Conservation (phyloP, 2,888 invertebrate genomes). For the Chymomyza procnemis region DNA sequence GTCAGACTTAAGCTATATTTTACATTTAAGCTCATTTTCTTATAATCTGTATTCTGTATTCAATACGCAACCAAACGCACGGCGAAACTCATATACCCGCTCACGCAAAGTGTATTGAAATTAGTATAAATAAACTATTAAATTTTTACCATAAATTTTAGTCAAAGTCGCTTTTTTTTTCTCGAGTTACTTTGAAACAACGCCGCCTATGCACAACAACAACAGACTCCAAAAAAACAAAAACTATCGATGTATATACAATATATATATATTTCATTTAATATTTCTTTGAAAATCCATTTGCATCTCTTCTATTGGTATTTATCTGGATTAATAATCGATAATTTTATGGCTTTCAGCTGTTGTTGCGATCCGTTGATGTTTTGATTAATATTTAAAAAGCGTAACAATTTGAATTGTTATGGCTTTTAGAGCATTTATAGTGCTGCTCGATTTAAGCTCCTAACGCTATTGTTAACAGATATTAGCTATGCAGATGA, state of each 20-base stretch:
- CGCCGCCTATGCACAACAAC: slow-evolving; percentile 10
- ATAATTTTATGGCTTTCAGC: slow-evolving; percentile 40
- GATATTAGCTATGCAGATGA: not conserved
- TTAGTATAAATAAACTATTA: slow-evolving; percentile 65
- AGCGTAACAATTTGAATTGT: slow-evolving; percentile 62
- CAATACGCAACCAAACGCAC: too few species aligned
- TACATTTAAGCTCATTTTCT: too few species aligned
- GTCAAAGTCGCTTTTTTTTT: slow-evolving; percentile 60
- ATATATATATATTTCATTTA: not conserved
- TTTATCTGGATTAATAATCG: slow-evolving; percentile 24
- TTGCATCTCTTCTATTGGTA: not conserved
- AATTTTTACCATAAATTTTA: slow-evolving; percentile 67
- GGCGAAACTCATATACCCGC: not conserved
- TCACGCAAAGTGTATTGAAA: slow-evolving; percentile 51
- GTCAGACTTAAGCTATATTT: too few species aligned
- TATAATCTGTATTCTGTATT: too few species aligned
- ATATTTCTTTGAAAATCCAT: not conserved
- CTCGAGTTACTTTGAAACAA: not conserved
- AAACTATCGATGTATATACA: not conserved
- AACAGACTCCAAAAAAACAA: not conserved
- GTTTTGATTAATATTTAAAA: slow-evolving; percentile 66
- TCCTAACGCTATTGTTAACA: not conserved
- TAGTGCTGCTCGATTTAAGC: not conserved
- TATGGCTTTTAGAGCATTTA: slow-evolving; percentile 8
- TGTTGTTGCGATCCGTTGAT: slow-evolving; percentile 24